Evolutionary conservation across 35 echinoderm and acorn worm species (phyloP).

Genomic region (Apostichopus californicus): DNA sequence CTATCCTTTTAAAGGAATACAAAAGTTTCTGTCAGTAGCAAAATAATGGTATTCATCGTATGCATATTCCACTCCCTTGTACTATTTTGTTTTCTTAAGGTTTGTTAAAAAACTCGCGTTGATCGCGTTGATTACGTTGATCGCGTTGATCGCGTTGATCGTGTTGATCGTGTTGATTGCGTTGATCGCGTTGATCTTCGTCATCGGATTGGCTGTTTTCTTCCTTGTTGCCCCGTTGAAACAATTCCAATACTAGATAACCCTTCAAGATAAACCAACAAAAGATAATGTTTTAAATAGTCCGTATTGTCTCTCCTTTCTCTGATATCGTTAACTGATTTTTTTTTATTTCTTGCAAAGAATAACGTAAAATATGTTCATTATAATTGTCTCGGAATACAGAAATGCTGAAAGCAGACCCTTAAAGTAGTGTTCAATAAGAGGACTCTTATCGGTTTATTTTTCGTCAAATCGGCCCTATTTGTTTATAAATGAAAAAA

Average conservation of each 20-base stretch:
- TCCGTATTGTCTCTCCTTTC: neutral
- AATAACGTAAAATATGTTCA: neutral
- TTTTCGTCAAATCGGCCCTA: neutral
- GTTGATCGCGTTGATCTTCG: neutral
- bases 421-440: neutral
- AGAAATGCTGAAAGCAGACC: neutral
- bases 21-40: no score
- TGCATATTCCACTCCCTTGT: neutral
- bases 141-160: neutral
- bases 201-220: neutral
- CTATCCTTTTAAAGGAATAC: neutral
- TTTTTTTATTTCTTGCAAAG: neutral
- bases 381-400: neutral
- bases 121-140: neutral
- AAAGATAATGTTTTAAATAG: neutral
- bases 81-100: neutral
- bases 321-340: neutral
- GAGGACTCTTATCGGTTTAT: neutral
- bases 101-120: neutral
- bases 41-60: no score
- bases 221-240: neutral
- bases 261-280: neutral
- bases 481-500: no score
- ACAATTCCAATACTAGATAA: neutral
- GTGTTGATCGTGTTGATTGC: neutral